Base-by-base conservation (phyloP, 2,888 invertebrate species). In the Hartigia nigra region DNA sequence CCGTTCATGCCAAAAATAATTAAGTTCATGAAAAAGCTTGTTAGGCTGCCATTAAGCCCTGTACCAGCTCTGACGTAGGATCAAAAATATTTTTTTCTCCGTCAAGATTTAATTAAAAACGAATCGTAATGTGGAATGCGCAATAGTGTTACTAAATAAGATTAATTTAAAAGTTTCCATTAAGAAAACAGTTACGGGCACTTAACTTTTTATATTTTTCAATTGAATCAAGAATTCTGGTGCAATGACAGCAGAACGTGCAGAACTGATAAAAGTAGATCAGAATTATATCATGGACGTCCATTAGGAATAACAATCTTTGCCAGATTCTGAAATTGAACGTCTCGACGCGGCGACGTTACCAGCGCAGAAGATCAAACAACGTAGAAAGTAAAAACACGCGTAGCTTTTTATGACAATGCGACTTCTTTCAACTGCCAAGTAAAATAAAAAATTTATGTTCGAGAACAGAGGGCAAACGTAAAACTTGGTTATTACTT, bases 401-500 rank as follows among this genome's bases (percentile, higher is more conserved):
- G 31, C 69, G 36, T 74, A 70, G 34, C 36, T 34, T 78, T 74
- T 31, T 55, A 76, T 31, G 79, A 75, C 83, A 85, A 85, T 84
- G 81, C 75, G 77, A 82, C 80, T 85, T 70, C 80, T 55, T 72
- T 72, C 70, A 81, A 81, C 83, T 82, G 76, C 39, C 77, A 32
- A 75, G 32, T 1, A 81, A 81, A 23, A 55, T 9, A 23, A 9
- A 9, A 23, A 55, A 55, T 55, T 23, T 23, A 55, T 55, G 14
- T 9, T 2, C 23, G 55, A 9, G 55, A 9, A 23, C 55, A 23
- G 23, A 55, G 55, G 9, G 55, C 23, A 23, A 23, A 55, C 0
- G 9, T 55, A 23, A 23, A 55, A 55, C 9, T 55, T 2, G 2
- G 23, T 9, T 23, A 14, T 0, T 4, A 39, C 39, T 39, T 5